These are phyloP conservation scores for Ichneumon xanthorius DNA, from an alignment of 2,888 invertebrate genomes.

Conservation along the genomic window DNA sequence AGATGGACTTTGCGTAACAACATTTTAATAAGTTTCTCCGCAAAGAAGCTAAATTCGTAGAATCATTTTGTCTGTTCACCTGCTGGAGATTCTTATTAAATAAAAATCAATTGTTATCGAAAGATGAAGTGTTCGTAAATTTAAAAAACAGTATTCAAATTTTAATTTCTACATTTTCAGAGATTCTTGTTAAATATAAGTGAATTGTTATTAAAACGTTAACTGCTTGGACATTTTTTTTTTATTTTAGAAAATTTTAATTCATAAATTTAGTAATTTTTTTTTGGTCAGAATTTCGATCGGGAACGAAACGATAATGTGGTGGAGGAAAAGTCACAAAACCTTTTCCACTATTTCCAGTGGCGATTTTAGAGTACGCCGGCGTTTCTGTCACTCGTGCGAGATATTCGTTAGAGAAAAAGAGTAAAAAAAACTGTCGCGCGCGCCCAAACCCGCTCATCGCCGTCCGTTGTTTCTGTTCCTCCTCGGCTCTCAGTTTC, in stretches of 20 bases:
- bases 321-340: neutral
- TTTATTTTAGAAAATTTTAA: too few relatives aligned
- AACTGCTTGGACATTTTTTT: neutral
- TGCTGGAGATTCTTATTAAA: neutral
- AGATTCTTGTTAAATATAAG: neutral
- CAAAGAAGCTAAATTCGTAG: neutral
- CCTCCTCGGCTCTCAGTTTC: constrained; percentile 1
- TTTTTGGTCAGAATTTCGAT: too few relatives aligned
- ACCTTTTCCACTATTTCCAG: neutral
- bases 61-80: neutral
- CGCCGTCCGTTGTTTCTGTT: constrained; percentile 13
- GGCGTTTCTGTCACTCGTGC: neutral
- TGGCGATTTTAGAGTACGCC: neutral
- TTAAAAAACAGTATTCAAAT: too few relatives aligned
- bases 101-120: neutral
- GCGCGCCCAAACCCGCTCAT: neutral
- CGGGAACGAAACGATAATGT: neutral
- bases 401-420: neutral
- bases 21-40: neutral
- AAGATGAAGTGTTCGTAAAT: neutral
- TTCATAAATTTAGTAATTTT: too few relatives aligned
- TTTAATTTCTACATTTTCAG: neutral
- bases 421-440: neutral
- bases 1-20: neutral
- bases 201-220: neutral